Evolutionary conservation across 2,113 vertebrate species (phyloP), one percentile per base, ranked within the genome.

Genomic region (Morphnarchus princeps): DNA sequence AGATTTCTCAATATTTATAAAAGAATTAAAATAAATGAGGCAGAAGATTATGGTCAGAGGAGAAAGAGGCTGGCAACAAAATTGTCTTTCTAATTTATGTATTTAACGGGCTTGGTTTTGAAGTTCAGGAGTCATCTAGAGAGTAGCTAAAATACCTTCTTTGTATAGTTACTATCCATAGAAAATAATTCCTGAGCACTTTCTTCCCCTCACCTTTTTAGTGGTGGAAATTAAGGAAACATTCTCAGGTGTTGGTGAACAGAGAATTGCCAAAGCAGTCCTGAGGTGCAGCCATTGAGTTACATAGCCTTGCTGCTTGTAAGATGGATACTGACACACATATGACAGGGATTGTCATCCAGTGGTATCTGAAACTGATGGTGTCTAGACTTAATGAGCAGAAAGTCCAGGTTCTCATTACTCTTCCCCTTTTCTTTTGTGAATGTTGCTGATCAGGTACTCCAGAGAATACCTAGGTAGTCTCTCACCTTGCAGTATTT

Each of bases 301-400:
- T 78, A 25, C 0, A 7, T 9, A 42, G 29, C 15, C 25, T 45
- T 0, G 0, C 19, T 69, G 28, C 28, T 57, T 89, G 8, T 42
- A 49, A 47, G 8, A 19, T 57, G 16, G 31, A 72, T 10, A 55
- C 10, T 67, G 38, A 57, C 31, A 70, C 2, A 28, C 3, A 0
- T n/a, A 17, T 38, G 32, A 42, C n/a, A n/a, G n/a, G 47, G 34
- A 18, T 40, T 73, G 34, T 52, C 34, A 78, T 13, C 34, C 26
- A 40, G 16, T 52, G 59, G 14, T 82, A 43, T 62, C 50, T 57
- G 63, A 84, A 71, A 38, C 5, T 59, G 19, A 32, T 63, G 11
- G 4, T 71, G 21, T 16, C 47, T 80, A 36, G 52, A 42, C 29
- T 61, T 47, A 63, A 80, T 34, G 13, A 73, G 4, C 22, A 40